A percentile compares a stretch with the other conserved stretches of the same genome.
phyloP scores from a whole-genome alignment of 2,888 invertebrate species.

The Hirtodrosophila histrioides region DNA sequence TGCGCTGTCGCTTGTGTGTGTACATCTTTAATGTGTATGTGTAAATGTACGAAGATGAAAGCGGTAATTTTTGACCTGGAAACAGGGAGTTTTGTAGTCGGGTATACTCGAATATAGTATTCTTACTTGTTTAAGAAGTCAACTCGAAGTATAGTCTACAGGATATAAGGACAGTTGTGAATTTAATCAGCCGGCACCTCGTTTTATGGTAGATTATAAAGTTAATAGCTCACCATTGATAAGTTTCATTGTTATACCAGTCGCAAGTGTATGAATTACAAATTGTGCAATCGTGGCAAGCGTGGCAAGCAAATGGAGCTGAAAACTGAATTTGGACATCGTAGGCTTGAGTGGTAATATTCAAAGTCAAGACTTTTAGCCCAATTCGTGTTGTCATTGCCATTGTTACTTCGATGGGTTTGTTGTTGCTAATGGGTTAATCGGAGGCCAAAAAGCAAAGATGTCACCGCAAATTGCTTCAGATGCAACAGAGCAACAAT shows the following conservation, averaged over 20 bases:
- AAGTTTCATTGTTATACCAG: constrained; percentile 10
- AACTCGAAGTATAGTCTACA: not conserved
- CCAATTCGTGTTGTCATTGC: constrained; percentile 22
- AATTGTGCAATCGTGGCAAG: constrained; percentile 3
- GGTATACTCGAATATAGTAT: no score
- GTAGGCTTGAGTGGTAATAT: constrained; percentile 27
- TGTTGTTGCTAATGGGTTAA: constrained; percentile 15
- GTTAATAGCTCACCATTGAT: constrained; percentile 19
- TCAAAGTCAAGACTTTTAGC: constrained; percentile 49
- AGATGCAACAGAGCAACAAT: constrained; percentile 43
- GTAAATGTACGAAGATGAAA: no score
- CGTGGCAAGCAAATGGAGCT: constrained; percentile 15
- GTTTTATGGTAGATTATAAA: constrained; percentile 5
- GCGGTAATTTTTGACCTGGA: no score
- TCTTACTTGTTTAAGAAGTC: no score
- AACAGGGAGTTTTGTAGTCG: no score
- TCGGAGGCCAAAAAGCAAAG: constrained; percentile 22
- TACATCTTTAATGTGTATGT: no score
- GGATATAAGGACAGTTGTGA: not conserved
- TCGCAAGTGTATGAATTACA: constrained; percentile 26
- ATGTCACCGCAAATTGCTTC: constrained; percentile 56
- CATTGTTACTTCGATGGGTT: constrained; percentile 1
- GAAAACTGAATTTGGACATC: constrained; percentile 22
- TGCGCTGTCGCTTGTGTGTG: no score
- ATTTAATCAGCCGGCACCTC: not conserved